Evolutionary conservation across 2,797 vertebrate species (phyloP).

Genomic region (Rhincodon typus): DNA sequence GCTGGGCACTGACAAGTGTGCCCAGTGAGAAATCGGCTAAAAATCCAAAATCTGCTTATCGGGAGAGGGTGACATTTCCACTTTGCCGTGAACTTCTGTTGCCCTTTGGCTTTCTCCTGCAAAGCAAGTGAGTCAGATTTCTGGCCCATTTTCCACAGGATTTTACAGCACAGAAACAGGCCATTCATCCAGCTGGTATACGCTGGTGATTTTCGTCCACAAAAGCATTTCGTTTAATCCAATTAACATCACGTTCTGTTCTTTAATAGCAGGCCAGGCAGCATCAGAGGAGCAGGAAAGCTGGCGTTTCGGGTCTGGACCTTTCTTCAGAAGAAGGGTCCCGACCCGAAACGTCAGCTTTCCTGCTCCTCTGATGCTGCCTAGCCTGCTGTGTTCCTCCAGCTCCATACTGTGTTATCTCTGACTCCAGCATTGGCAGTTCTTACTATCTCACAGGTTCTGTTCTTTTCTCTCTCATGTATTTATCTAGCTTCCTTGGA

Average conservation of each 20-base stretch:
- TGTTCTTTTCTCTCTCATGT: not conserved
- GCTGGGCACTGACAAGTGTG: not conserved
- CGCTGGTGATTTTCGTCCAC: not conserved
- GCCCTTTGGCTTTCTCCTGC: not conserved
- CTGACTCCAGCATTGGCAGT: no score
- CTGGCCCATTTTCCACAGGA: not conserved
- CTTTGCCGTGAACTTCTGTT: not conserved
- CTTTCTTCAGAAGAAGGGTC: no score
- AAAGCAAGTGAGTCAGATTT: not conserved
- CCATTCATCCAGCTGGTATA: not conserved
- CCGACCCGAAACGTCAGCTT: no score
- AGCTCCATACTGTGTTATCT: no score
- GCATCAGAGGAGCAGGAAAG: no score
- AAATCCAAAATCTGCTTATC: not conserved
- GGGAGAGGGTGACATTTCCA: not conserved
- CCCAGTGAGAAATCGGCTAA: not conserved
- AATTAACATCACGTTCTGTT: not conserved
- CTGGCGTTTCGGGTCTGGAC: no score
- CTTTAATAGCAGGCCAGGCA: not conserved
- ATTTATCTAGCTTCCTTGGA: not conserved
- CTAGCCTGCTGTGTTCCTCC: no score
- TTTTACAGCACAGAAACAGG: not conserved
- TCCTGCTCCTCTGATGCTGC: no score
- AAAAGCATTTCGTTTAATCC: not conserved
- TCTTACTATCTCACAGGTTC: not conserved